These are phyloP conservation scores for Callyntrura guangdongensis DNA, from an alignment of 2,888 invertebrate species.

Conservation along the genomic window DNA sequence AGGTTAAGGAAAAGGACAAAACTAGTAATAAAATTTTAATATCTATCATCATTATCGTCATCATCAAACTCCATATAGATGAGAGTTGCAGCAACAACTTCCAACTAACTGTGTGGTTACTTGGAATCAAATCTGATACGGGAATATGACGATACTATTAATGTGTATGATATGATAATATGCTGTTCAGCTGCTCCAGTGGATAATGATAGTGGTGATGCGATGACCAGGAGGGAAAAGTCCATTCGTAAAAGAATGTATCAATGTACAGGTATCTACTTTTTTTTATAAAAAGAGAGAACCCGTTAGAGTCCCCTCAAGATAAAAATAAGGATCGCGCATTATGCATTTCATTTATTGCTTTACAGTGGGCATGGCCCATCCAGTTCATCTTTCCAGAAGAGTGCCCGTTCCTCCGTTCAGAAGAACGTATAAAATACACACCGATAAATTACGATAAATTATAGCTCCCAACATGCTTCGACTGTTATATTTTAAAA, in stretches of 20 bases:
- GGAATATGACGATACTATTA: constrained; percentile 64
- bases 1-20: constrained; percentile 62
- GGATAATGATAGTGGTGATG: constrained; percentile 30
- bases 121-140: constrained; percentile 53
- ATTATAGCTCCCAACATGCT: constrained; percentile 63
- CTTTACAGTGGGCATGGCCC: constrained; percentile 44
- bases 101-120: constrained; percentile 3
- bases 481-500: neutral
- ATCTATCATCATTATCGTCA: constrained; percentile 66
- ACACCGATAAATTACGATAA: constrained; percentile 75
- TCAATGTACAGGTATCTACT: neutral
- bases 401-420: neutral
- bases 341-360: constrained; percentile 39
- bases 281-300: constrained; percentile 52
- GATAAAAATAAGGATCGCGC: constrained; percentile 43
- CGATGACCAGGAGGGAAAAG: constrained; percentile 58
- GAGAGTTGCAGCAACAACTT: neutral
- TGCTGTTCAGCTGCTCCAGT: constrained; percentile 20
- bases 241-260: neutral
- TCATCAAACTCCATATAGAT: constrained; percentile 28
- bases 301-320: constrained; percentile 77
- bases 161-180: constrained; percentile 73
- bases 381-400: constrained; percentile 25
- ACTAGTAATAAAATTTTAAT: constrained; percentile 73
- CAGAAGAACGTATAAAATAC: constrained; percentile 59